Evolutionary conservation across 2,113 vertebrate genomes (phyloP).

Genomic region (Synchiropus splendidus): DNA sequence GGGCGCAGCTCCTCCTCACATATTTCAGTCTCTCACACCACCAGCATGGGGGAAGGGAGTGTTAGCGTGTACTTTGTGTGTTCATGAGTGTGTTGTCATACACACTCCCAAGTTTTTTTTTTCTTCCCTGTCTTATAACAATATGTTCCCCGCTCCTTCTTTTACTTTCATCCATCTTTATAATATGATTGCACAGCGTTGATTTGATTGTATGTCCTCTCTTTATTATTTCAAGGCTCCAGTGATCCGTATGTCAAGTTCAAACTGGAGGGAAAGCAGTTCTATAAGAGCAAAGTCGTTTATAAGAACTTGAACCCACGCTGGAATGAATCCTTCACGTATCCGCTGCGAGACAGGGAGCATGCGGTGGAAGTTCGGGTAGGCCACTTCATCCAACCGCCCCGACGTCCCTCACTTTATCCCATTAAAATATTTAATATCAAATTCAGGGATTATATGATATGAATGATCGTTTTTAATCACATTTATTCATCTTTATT

Average conservation of each 20-base stretch:
- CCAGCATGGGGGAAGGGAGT: slow-evolving; percentile 31
- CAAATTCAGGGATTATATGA: too few species aligned
- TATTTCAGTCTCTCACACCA: slow-evolving; percentile 35
- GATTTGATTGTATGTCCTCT: slow-evolving; percentile 6
- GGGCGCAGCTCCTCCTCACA: slow-evolving; percentile 38
- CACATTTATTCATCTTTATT: too few species aligned
- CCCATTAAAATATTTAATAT: too few species aligned
- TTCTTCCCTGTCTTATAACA: neutral
- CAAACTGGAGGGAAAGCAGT: slow-evolving; percentile 85
- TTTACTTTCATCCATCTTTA: neutral
- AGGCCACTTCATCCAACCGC: slow-evolving; percentile 26
- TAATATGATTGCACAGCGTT: neutral
- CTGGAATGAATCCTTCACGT: slow-evolving; percentile 87
- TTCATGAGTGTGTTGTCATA: slow-evolving; percentile 14
- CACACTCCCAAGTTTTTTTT: slow-evolving; percentile 9
- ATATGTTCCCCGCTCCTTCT: slow-evolving; percentile 2
- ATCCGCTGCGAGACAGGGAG: slow-evolving; percentile 77
- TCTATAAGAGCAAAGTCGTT: slow-evolving; percentile 94
- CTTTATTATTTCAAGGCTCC: slow-evolving; percentile 65
- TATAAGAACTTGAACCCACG: slow-evolving; percentile 87
- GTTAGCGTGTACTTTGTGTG: slow-evolving; percentile 5
- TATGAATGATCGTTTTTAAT: too few species aligned
- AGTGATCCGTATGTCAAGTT: slow-evolving; percentile 97
- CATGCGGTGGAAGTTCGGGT: slow-evolving; percentile 81
- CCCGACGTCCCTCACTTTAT: too few species aligned